Evolutionary conservation across 2,113 vertebrate genomes (phyloP).

Genomic region (Pituophis catenifer): DNA sequence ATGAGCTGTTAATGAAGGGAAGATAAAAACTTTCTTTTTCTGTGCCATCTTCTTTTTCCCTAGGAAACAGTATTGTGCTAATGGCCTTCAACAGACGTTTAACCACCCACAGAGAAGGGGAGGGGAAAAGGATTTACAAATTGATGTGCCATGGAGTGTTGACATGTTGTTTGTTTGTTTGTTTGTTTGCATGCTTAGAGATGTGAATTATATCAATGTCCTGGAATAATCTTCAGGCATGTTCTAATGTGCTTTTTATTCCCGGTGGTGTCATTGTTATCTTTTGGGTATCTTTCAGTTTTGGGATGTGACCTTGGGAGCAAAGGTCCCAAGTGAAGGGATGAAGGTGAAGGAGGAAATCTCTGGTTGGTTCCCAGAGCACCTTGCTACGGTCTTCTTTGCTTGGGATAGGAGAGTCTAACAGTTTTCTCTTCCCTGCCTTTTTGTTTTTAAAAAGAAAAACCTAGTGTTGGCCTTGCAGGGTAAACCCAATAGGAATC

Average conservation of each 20-base stretch:
- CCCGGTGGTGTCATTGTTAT: neutral
- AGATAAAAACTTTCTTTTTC: slow-evolving; percentile 10
- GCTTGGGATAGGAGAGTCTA: neutral
- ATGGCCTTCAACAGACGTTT: slow-evolving; percentile 60
- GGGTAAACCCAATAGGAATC: too few relatives aligned
- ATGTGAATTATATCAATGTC: slow-evolving; percentile 63
- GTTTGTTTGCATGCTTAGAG: slow-evolving; percentile 52
- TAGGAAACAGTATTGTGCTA: slow-evolving; percentile 31
- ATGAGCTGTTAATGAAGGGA: slow-evolving; percentile 30
- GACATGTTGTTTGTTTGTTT: neutral
- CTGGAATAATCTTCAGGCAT: neutral
- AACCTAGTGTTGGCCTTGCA: too few relatives aligned
- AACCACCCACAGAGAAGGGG: slow-evolving; percentile 58
- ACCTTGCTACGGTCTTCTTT: neutral
- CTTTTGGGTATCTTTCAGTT: neutral
- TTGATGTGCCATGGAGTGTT: slow-evolving; percentile 40
- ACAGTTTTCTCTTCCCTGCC: neutral
- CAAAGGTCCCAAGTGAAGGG: too few relatives aligned
- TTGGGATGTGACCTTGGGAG: neutral
- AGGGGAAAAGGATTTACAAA: slow-evolving; percentile 57
- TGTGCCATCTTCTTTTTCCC: slow-evolving; percentile 2
- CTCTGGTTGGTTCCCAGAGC: neutral
- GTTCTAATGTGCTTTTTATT: neutral
- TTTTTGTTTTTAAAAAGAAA: neutral
- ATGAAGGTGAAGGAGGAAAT: neutral